Evolutionary conservation across 1,140 invertebrate species (phyloP), one percentile per base, ranked within the genome.

Genomic region (Lasioglossum baleicum): DNA sequence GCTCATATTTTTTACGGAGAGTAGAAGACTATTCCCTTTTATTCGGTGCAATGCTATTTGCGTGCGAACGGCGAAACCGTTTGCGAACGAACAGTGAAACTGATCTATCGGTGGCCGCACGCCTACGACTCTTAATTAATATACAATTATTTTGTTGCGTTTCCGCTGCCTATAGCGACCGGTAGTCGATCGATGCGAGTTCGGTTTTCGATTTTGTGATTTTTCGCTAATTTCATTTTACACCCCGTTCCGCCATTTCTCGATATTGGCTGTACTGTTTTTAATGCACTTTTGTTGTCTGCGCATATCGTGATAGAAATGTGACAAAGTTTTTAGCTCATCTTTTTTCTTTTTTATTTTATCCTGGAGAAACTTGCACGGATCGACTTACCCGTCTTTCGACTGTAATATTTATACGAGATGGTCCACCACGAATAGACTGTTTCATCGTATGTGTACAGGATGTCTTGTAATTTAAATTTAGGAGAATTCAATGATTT

Each of bases 1-100:
- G 66, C 75, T 82, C 75, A 82, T 82, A 81, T 83, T 83, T 83
- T 82, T 78, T 82, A 83, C 31, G 69, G 73, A 78, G 71, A 82
- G 68, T 68, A 73, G 74, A 72, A 71, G 67, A 76, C 73, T 70
- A 67, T 63, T 73, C 67, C 73, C 40, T 72, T 75, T 61, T 22
- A 48, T 77, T 77, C 69, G 42, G 20, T 68, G 48, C 74, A 40
- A 31, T 48, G 15, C 7, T 77, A 73, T 71, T 58, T 83, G 56
- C 2, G 2, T 53, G 44, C 35, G 6, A 69, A 63, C 60, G 26
- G 48, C 17, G 11, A 13, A 31, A 69, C 17, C 22, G 44, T 69
- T 69, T 31, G 10, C 7, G 20, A 17, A 53, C 53, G 8, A 53
- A 15, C 7, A 17, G 68, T 58, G 53, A 11, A 61, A 0, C 26